Percentiles rank a stretch among this genome's conserved stretches.
phyloP scores from a whole-genome alignment of 2,797 vertebrate species.

The Numenius phaeopus region DNA sequence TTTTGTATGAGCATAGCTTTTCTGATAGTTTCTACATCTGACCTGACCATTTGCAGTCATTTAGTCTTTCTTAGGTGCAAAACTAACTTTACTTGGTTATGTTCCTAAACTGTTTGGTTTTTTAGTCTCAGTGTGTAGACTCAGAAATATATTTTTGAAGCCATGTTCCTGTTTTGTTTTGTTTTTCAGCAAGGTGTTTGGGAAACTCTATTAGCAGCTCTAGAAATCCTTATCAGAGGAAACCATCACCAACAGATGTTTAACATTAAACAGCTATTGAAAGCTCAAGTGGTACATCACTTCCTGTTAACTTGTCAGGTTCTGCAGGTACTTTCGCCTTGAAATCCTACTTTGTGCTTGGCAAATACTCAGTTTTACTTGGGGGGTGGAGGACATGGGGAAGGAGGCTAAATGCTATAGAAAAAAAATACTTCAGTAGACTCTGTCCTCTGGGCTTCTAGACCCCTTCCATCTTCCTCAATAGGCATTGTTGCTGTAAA shows the following conservation, averaged over 20 bases:
- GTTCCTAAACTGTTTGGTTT: background rate
- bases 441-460: background rate
- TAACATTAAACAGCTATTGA: slow-evolving; percentile 93
- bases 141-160: background rate
- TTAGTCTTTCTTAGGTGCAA: background rate
- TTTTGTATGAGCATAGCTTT: background rate
- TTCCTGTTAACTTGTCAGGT: slow-evolving; percentile 96
- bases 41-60: background rate
- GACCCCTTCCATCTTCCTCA: background rate
- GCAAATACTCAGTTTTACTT: background rate
- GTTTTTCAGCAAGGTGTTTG: slow-evolving; percentile 90
- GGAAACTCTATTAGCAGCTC: slow-evolving; percentile 90
- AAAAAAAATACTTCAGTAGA: background rate
- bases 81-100: background rate
- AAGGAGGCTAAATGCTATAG: background rate
- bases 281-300: slow-evolving; percentile 91
- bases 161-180: background rate
- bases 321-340: slow-evolving; percentile 86
- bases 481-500: background rate
- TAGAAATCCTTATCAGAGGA: slow-evolving; percentile 94
- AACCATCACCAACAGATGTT: slow-evolving; percentile 94
- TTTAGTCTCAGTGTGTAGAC: background rate
- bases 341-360: background rate
- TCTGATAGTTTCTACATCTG: background rate
- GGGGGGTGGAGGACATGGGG: rapidly evolving